Evolutionary conservation across 2,888 invertebrate species (phyloP).

Genomic region (Drosophila emarginata): DNA sequence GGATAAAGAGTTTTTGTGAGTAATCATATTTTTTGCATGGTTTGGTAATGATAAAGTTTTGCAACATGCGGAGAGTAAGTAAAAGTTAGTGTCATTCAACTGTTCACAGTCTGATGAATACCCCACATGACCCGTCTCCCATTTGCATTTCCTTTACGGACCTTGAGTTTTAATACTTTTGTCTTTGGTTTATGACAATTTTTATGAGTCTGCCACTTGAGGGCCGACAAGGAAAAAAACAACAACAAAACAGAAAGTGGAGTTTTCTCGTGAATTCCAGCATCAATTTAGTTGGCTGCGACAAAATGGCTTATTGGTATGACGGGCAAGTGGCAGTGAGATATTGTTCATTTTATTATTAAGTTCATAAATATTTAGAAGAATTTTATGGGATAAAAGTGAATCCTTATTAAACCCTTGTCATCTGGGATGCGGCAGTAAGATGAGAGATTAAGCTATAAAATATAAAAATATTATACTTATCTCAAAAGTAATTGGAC

Average conservation of each 20-base stretch:
- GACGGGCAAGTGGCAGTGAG: background rate
- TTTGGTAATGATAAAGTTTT: background rate
- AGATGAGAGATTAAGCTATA: no score
- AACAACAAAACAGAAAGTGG: background rate
- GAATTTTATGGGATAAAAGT: no score
- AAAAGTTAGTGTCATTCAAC: slow-evolving; percentile 12
- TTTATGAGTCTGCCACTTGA: slow-evolving; percentile 51
- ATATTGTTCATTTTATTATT: background rate
- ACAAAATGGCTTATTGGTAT: slow-evolving; percentile 8
- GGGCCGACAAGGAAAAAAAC: slow-evolving; percentile 10
- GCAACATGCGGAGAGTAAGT: slow-evolving; percentile 4
- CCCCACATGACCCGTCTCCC: slow-evolving; percentile 11
- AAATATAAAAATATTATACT: no score
- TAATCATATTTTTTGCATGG: slow-evolving; percentile 1
- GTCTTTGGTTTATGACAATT: slow-evolving; percentile 54
- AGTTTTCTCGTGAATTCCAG: slow-evolving; percentile 15
- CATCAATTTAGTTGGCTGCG: slow-evolving; percentile 32
- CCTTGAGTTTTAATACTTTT: slow-evolving; percentile 53
- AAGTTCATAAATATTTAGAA: background rate
- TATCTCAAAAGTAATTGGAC: no score
- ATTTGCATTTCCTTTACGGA: background rate
- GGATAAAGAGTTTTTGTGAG: slow-evolving; percentile 11
- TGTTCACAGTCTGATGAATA: background rate
- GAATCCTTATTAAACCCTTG: no score
- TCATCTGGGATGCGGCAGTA: no score